A percentile compares a stretch with the other conserved stretches of the same genome.
These are phyloP conservation scores for mouse (Mus musculus) DNA, from an alignment of 2,113 vertebrate species.

Conservation along the genomic window DNA sequence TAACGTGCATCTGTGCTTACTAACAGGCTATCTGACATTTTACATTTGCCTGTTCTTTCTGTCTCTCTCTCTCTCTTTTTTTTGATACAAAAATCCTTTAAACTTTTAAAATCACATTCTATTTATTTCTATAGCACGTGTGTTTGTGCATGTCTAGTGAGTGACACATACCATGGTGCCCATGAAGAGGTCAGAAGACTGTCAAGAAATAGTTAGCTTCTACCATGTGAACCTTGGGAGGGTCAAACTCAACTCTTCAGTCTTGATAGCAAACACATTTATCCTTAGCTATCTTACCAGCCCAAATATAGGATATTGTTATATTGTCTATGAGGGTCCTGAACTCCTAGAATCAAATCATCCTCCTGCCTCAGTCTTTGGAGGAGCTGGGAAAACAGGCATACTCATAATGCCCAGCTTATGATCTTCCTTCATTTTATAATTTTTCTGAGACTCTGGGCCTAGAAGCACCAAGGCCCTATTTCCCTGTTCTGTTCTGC, in stretches of 20 bases:
- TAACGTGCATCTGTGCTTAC: background rate
- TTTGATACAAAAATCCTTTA: background rate
- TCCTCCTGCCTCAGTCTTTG: background rate
- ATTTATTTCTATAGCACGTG: background rate
- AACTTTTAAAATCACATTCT: no score
- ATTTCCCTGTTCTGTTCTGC: background rate
- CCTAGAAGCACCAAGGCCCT: background rate
- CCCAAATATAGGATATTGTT: background rate
- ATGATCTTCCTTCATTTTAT: background rate
- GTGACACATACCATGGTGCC: no score
- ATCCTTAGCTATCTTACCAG: background rate
- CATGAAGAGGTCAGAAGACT: background rate
- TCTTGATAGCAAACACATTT: background rate
- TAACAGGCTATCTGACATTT: no score
- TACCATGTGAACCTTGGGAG: no score
- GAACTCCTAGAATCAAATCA: background rate
- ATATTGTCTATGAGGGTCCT: background rate
- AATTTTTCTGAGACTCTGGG: background rate
- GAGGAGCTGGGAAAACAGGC: background rate
- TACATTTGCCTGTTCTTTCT: background rate
- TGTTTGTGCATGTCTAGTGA: background rate
- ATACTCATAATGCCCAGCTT: fast-evolving
- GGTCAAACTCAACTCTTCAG: background rate
- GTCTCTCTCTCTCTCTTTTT: no score
- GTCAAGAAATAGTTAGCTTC: background rate